Evolutionary conservation across 2,797 vertebrate genomes (phyloP).

Genomic region (Leucoraja ocellata): DNA sequence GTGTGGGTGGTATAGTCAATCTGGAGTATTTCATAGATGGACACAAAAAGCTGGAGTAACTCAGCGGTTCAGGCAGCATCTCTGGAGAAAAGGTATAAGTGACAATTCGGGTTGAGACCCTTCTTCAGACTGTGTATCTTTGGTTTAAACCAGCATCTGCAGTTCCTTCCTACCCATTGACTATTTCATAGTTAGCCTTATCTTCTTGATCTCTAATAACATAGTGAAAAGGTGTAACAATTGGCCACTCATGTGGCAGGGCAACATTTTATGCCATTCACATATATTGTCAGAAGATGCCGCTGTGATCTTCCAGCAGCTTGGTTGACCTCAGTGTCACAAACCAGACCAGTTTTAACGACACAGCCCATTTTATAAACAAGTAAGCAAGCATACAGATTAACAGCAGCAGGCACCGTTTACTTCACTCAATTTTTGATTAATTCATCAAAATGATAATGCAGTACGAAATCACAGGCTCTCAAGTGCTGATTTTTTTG

Average conservation of each 20-base stretch:
- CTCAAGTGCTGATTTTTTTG: not conserved
- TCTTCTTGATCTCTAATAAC: not conserved
- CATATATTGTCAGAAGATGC: not conserved
- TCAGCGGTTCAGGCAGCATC: too few species aligned
- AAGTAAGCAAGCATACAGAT: not conserved
- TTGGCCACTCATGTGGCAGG: not conserved
- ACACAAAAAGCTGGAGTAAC: too few species aligned
- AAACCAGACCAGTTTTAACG: not conserved
- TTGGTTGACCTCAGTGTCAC: not conserved
- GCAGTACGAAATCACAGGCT: not conserved
- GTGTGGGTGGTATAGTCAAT: not conserved
- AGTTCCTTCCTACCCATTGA: not conserved
- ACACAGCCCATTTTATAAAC: not conserved
- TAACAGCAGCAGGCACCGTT: not conserved
- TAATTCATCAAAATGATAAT: not conserved
- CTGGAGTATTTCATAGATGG: not conserved
- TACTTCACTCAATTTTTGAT: not conserved
- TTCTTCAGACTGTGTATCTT: too few species aligned
- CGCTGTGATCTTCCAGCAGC: not conserved
- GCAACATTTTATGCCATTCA: not conserved
- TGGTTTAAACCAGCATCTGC: too few species aligned
- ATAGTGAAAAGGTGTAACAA: not conserved
- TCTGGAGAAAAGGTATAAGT: too few species aligned
- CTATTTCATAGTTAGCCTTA: not conserved
- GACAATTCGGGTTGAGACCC: too few species aligned